A percentile compares a stretch with the other conserved stretches of the same genome.
Conservation (phyloP, 2,113 vertebrate species). For the Sturnira hondurensis region DNA sequence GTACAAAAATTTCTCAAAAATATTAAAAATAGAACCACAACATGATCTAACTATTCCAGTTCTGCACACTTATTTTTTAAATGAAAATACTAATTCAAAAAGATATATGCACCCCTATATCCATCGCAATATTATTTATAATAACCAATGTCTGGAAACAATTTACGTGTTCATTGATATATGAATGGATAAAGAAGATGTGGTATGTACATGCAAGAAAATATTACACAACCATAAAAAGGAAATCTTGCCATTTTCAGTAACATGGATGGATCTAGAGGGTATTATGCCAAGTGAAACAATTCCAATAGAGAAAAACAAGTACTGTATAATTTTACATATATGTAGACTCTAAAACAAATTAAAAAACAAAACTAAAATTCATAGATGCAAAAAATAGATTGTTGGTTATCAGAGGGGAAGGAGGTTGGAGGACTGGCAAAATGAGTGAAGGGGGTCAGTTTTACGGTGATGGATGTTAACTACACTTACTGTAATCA, state of each 20-base stretch:
- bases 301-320: not conserved
- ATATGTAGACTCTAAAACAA: not conserved
- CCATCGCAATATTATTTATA: not conserved
- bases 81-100: not conserved
- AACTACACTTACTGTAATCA: not conserved
- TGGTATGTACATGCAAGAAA: not conserved
- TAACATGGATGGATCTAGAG: not conserved
- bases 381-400: not conserved
- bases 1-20: not conserved
- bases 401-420: not conserved
- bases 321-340: not conserved
- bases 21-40: not conserved
- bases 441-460: not conserved
- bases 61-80: not conserved
- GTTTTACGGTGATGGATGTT: not conserved
- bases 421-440: not conserved
- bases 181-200: not conserved
- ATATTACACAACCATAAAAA: not conserved
- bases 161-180: not conserved
- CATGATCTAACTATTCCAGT: not conserved
- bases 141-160: not conserved
- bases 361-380: not conserved
- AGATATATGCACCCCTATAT: not conserved
- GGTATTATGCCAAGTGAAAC: not conserved
- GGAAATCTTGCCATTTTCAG: not conserved